phyloP scores from a whole-genome alignment of 2,797 vertebrate genomes.

The Rhinella marina region DNA sequence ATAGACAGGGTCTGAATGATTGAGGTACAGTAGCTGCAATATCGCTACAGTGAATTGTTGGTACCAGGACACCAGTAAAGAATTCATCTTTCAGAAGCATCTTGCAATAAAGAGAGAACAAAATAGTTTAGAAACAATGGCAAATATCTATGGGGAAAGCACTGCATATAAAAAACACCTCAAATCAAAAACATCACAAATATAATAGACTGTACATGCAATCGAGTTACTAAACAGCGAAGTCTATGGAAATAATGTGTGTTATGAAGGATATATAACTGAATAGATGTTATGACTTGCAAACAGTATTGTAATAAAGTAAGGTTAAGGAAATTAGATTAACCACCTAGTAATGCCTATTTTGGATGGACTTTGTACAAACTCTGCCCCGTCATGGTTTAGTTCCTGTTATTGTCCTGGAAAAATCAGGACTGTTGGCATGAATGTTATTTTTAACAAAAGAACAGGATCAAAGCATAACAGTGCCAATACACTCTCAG shows the following conservation, averaged over 20 bases:
- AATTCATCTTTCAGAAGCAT: slow-evolving; percentile 28
- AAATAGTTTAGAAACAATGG: slow-evolving; percentile 17
- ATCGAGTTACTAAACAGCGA: not conserved
- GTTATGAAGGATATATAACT: not conserved
- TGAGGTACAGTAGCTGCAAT: not conserved
- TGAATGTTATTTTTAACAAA: too few relatives aligned
- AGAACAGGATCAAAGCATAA: too few relatives aligned
- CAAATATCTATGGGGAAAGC: not conserved
- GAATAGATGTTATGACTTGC: not conserved
- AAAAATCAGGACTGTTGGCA: too few relatives aligned
- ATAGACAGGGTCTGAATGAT: slow-evolving; percentile 7
- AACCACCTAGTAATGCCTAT: too few relatives aligned
- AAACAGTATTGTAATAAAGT: not conserved
- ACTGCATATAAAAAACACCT: not conserved
- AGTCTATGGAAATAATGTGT: not conserved
- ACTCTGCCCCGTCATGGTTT: too few relatives aligned
- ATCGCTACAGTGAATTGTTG: slow-evolving; percentile 1
- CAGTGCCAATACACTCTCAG: too few relatives aligned
- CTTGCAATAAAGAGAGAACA: not conserved
- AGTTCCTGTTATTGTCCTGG: too few relatives aligned
- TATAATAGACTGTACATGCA: not conserved
- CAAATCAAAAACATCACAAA: not conserved
- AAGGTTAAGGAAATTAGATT: not conserved
- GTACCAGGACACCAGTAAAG: not conserved
- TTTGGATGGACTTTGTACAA: too few relatives aligned